These are phyloP conservation scores for Hycleus phaleratus DNA, from an alignment of 1,140 invertebrate species.

Conservation along the genomic window DNA sequence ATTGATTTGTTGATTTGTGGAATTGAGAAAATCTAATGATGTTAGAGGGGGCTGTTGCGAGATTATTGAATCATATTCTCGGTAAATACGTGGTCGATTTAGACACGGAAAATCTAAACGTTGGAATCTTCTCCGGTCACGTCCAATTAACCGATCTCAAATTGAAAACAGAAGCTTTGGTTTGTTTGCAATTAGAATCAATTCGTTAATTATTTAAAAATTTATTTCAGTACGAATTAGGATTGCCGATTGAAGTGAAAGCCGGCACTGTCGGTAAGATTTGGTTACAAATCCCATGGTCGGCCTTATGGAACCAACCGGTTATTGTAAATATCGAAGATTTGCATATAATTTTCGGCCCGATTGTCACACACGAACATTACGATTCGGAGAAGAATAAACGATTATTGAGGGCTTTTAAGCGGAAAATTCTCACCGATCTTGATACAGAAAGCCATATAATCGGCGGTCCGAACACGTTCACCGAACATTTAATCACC, in stretches of 20 bases:
- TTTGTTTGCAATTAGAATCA: constrained; percentile 42
- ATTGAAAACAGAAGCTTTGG: constrained; percentile 72
- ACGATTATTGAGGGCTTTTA: constrained; percentile 61
- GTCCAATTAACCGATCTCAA: constrained; percentile 69
- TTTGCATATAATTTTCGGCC: constrained; percentile 66
- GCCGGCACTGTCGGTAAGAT: constrained; percentile 69
- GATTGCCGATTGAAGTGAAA: constrained; percentile 74
- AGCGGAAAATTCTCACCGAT: constrained; percentile 52
- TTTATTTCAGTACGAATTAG: constrained; percentile 63
- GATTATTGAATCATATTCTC: constrained; percentile 67
- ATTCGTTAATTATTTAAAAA: not conserved
- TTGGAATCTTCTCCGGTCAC: constrained; percentile 74
- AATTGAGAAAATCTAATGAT: constrained; percentile 37
- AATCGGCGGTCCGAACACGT: constrained; percentile 47
- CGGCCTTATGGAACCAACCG: constrained; percentile 60
- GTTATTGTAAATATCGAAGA: constrained; percentile 65
- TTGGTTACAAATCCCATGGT: constrained; percentile 71
- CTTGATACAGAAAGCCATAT: constrained; percentile 46
- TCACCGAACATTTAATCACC: constrained; percentile 65
- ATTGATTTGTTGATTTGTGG: too few relatives aligned
- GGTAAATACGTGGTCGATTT: constrained; percentile 76
- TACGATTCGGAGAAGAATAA: constrained; percentile 71
- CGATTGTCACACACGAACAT: constrained; percentile 54
- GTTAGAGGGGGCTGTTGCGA: constrained; percentile 73
- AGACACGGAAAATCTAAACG: constrained; percentile 72